Conservation (phyloP, 2,113 vertebrate genomes). For the human region GRCh38 chr1:145046001-145046500, state of each 20-base stretch:
- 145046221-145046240: conserved; percentile 61
- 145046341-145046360: conserved; percentile 12
- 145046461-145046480: background rate
- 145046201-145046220: conserved; percentile 49
- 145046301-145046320: conserved; percentile 1
- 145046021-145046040: conserved; percentile 39
- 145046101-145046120: background rate
- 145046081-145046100: conserved; percentile 67
- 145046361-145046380: background rate
- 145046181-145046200: conserved; percentile 42
- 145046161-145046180: conserved; percentile 44
- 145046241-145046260: conserved; percentile 51
- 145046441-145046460: background rate
- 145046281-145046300: conserved; percentile 36
- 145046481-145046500: too few species aligned
- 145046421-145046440: conserved; percentile 36
- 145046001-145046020: conserved; percentile 55
- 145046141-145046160: conserved; percentile 61
- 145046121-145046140: conserved; percentile 46
- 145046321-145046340: background rate
- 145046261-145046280: background rate
- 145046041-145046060: background rate
- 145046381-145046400: conserved; percentile 46
- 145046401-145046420: conserved; percentile 42
- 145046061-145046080: conserved; percentile 39